Conservation (phyloP, 2,113 vertebrate species). For the Parus major region DNA sequence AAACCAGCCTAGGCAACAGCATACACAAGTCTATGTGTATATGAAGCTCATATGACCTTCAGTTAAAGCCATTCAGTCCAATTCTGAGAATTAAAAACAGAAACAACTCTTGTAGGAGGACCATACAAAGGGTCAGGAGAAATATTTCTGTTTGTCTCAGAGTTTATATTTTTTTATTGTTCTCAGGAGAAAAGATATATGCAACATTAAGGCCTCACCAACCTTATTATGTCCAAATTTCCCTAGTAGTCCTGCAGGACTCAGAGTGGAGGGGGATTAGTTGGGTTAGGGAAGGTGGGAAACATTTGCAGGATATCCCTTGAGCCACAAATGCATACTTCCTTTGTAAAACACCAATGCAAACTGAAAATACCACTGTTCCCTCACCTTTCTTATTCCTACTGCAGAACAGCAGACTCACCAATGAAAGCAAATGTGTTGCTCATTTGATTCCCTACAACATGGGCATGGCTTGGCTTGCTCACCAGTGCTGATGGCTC, state of each 20-base stretch:
- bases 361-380: not conserved
- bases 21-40: not conserved
- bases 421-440: not conserved
- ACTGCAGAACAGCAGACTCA: not conserved
- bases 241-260: not conserved
- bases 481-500: not conserved
- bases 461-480: not conserved
- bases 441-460: not conserved
- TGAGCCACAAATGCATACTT: not conserved
- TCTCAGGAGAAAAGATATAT: not conserved
- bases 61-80: not conserved
- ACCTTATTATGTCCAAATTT: rapidly evolving
- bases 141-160: not conserved
- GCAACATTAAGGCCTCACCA: not conserved
- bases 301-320: not conserved
- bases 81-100: not conserved
- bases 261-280: not conserved
- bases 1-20: not conserved
- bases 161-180: not conserved
- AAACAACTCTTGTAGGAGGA: not conserved
- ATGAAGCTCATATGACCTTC: not conserved
- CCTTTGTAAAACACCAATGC: not conserved
- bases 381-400: not conserved
- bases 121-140: not conserved
- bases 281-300: not conserved